Percentiles rank a stretch among this genome's conserved stretches.
Conservation (phyloP, 2,113 vertebrate genomes). For the Meleagris gallopavo region DNA sequence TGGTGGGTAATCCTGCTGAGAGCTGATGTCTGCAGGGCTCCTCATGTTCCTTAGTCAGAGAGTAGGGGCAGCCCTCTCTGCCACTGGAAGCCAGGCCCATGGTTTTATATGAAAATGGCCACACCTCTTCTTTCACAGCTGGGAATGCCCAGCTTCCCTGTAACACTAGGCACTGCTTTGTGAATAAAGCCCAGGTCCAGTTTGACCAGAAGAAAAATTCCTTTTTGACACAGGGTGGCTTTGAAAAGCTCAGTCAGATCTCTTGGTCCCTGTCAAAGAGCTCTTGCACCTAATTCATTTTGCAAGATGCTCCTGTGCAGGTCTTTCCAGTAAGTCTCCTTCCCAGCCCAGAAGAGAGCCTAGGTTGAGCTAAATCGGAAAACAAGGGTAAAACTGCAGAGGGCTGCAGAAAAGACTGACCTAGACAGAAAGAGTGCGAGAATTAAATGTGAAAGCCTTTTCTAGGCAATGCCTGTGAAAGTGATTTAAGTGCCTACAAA, state of each 20-base stretch:
- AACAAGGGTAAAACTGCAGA: neutral
- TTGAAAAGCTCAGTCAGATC: neutral
- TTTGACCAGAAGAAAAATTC: neutral
- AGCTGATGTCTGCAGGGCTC: neutral
- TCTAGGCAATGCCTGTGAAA: neutral
- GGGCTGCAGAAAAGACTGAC: neutral
- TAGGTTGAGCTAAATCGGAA: neutral
- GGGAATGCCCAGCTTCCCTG: neutral
- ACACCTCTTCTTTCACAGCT: neutral
- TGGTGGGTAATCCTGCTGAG: neutral
- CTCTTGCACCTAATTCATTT: neutral
- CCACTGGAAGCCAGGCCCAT: neutral
- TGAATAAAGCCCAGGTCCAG: neutral
- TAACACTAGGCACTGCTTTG: neutral
- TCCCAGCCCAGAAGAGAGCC: neutral
- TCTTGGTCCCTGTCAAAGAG: neutral
- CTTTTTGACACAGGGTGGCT: neutral
- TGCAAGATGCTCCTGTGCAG: neutral
- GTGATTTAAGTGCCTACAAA: neutral
- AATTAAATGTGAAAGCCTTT: neutral
- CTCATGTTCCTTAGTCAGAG: neutral
- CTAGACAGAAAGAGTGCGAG: neutral
- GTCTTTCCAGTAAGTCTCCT: neutral
- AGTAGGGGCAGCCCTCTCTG: neutral
- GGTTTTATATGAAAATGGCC: neutral